A percentile compares a stretch with the other conserved stretches of the same genome.
Conservation (phyloP, 2,888 invertebrate species). For the Drosophila lacicola region DNA sequence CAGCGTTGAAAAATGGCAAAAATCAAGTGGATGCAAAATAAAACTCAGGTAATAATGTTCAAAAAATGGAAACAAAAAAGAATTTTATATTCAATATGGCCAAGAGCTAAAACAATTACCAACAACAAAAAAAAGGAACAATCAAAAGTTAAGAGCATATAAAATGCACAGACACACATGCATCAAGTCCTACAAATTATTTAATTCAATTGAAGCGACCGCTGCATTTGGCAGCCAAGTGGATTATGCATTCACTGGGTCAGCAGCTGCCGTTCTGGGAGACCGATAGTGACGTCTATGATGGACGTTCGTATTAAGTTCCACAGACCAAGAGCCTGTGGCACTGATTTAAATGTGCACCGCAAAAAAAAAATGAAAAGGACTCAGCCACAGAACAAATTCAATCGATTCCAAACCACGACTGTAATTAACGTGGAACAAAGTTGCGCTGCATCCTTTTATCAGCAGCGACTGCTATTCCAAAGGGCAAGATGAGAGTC, state of each 20-base stretch:
- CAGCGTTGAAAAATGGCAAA: conserved; percentile 17
- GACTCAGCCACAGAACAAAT: conserved; percentile 38
- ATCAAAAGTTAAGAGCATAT: conserved; percentile 56
- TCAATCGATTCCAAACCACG: conserved; percentile 61
- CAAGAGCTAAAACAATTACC: conserved; percentile 23
- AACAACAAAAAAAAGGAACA: conserved; percentile 28
- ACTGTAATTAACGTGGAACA: conserved; percentile 69
- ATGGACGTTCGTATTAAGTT: conserved; percentile 56
- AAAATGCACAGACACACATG: conserved; percentile 54
- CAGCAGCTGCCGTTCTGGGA: conserved; percentile 21
- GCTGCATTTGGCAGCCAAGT: conserved; percentile 69
- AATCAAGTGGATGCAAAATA: conserved; percentile 22
- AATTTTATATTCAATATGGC: conserved; percentile 41
- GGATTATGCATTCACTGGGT: conserved; percentile 53
- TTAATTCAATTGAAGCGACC: conserved; percentile 69
- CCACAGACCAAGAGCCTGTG: conserved; percentile 39
- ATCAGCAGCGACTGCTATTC: conserved; percentile 34
- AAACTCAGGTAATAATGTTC: conserved; percentile 28
- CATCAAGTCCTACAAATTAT: conserved; percentile 60
- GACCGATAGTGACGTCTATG: conserved; percentile 52
- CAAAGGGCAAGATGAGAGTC: neutral
- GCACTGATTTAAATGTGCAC: conserved; percentile 67
- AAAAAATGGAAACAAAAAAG: conserved; percentile 31
- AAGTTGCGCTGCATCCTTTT: conserved; percentile 56
- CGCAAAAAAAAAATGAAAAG: conserved; percentile 28